phyloP scores from a whole-genome alignment of 2,113 vertebrate species.

The Caloenas nicobarica region DNA sequence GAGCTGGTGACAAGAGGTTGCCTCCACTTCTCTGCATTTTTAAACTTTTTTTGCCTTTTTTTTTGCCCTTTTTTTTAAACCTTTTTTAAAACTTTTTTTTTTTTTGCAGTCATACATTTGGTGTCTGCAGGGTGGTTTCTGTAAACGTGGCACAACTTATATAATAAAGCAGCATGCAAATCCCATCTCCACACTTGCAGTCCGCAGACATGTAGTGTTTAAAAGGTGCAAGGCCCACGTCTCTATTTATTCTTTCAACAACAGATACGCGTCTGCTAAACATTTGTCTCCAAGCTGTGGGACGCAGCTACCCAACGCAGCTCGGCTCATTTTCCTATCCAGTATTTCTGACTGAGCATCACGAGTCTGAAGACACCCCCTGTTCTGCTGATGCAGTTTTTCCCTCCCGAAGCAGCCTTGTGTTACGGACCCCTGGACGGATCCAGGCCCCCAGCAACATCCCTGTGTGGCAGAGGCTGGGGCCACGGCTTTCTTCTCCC shows the following conservation, averaged over 20 bases:
- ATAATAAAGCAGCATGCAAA: background rate
- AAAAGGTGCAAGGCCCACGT: background rate
- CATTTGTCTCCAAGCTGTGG: background rate
- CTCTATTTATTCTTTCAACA: background rate
- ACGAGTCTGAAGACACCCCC: background rate
- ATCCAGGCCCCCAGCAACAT: background rate
- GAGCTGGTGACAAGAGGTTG: background rate
- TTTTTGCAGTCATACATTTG: background rate
- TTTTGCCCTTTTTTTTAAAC: no score
- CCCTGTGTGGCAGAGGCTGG: background rate
- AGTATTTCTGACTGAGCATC: background rate
- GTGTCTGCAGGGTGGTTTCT: background rate
- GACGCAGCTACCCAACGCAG: fast-evolving
- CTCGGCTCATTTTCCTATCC: background rate
- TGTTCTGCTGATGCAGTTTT: background rate
- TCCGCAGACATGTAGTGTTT: background rate
- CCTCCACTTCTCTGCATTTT: background rate
- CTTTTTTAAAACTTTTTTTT: no score
- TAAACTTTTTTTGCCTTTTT: no score
- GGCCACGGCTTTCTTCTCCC: background rate
- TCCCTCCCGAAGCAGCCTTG: background rate
- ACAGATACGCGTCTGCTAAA: background rate
- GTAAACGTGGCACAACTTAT: background rate
- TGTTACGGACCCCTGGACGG: background rate
- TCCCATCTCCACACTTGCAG: background rate